Evolutionary conservation across 2,888 invertebrate species (phyloP), one percentile per base, ranked within the genome.

Genomic region (Eupithecia subfuscata): DNA sequence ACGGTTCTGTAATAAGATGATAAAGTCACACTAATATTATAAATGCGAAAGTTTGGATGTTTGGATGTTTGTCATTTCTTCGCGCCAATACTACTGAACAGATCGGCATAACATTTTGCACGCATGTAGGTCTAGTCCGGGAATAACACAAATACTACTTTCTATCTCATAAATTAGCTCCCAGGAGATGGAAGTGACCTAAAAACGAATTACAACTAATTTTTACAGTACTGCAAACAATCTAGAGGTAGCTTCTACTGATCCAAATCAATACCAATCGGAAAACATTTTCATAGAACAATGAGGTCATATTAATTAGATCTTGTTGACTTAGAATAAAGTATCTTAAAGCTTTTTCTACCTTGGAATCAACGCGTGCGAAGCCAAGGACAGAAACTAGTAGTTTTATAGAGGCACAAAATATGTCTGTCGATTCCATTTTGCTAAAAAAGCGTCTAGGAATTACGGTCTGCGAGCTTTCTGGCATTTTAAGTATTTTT

Each of bases 1-100:
- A 71, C 77, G 73, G 77, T 70, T 73, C 25, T 64, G 7, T 52
- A 69, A 65, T 69, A 34, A 71, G 34, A 71, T 64, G n/a, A 69
- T 73, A 67, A 60, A 56, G 25, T 22, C 56, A 22, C 11, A 22
- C 22, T 56, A 11, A 56, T 56, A 25, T 12, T 25, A 60, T 6
- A 25, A 60, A 60, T 25, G 60, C 25, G 60, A 60, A 22, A 25
- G 60, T 60, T 25, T 60, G 60, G 6, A 60, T 22, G 22, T 12
- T 22, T 22, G 22, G 11, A 56, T 60, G 60, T 25, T 14, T 60
- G 25, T 60, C 11, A 56, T 14, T 25, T 25, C 22, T 60, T 25
- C 12, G 0, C 12, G 12, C 56, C n/a, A 56, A 56, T 8, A 56
- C 56, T 22, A 22, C 56, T 56, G 11, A 52, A 52, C 52, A 8